phyloP scores from a whole-genome alignment of 2,888 invertebrate species.

The Eumacrocentrus americanus region DNA sequence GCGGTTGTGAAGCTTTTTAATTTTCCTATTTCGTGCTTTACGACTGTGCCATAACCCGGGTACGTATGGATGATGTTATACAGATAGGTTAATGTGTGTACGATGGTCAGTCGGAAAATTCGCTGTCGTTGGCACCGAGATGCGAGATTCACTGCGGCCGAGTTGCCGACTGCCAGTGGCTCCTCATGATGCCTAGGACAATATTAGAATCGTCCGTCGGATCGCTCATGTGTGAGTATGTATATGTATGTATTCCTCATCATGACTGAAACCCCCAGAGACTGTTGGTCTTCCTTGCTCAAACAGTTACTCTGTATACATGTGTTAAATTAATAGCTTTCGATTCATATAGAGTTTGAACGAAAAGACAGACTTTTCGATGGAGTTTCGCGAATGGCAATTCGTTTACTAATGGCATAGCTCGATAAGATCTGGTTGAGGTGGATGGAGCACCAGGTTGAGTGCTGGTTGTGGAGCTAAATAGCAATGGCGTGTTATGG shows the following conservation, averaged over 20 bases:
- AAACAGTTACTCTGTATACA: too few relatives aligned
- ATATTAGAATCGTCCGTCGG: conserved; percentile 53
- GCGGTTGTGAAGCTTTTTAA: background rate
- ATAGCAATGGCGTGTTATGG: conserved; percentile 38
- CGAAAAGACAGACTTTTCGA: background rate
- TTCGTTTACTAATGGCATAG: conserved; percentile 14
- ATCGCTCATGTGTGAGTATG: background rate
- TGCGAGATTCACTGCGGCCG: conserved; percentile 27
- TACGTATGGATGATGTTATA: background rate
- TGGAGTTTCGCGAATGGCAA: conserved; percentile 1
- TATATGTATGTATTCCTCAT: background rate
- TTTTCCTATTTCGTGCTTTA: background rate
- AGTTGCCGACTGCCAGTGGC: conserved; percentile 41
- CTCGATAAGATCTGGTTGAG: conserved; percentile 17
- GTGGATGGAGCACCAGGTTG: background rate
- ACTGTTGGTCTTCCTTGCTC: too few relatives aligned
- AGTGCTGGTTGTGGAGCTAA: conserved; percentile 9
- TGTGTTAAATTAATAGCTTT: too few relatives aligned
- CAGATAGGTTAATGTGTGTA: background rate
- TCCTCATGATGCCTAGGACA: conserved; percentile 50
- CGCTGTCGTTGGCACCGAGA: conserved; percentile 43
- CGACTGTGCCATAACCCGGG: background rate
- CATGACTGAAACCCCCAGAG: too few relatives aligned
- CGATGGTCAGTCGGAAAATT: conserved; percentile 29
- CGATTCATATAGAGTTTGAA: too few relatives aligned